Evolutionary conservation across 2,888 invertebrate genomes (phyloP).

Genomic region (Lithophane socia): DNA sequence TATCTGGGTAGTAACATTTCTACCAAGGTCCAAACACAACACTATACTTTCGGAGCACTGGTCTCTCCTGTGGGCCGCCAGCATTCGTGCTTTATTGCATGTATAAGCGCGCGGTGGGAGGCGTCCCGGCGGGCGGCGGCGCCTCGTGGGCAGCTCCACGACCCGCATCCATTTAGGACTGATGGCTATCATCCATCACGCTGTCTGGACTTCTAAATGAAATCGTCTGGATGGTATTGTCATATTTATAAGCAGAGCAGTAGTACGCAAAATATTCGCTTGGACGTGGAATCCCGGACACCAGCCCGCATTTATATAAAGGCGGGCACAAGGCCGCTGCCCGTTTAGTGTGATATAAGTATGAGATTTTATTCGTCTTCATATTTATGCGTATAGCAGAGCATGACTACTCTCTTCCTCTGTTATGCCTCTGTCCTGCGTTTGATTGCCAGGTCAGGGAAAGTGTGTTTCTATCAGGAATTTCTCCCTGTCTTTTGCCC

Average conservation of each 20-base stretch:
- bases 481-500: background rate
- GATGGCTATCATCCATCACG: slow-evolving; percentile 6
- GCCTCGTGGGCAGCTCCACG: background rate
- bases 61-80: background rate
- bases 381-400: background rate
- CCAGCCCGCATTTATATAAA: background rate
- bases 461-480: background rate
- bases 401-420: background rate
- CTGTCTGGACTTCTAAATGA: background rate
- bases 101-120: background rate
- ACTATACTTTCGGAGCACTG: background rate
- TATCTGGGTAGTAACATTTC: too few relatives aligned
- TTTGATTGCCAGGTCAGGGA: too few relatives aligned
- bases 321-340: background rate
- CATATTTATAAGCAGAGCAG: background rate
- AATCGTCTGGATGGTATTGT: background rate
- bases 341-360: background rate
- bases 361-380: background rate
- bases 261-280: background rate
- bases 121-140: background rate
- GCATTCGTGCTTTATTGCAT: slow-evolving; percentile 5
- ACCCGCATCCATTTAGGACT: background rate
- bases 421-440: too few relatives aligned
- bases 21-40: too few relatives aligned
- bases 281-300: background rate